phyloP scores from a whole-genome alignment of 2,113 vertebrate species.

The Deroptyus accipitrinus region DNA sequence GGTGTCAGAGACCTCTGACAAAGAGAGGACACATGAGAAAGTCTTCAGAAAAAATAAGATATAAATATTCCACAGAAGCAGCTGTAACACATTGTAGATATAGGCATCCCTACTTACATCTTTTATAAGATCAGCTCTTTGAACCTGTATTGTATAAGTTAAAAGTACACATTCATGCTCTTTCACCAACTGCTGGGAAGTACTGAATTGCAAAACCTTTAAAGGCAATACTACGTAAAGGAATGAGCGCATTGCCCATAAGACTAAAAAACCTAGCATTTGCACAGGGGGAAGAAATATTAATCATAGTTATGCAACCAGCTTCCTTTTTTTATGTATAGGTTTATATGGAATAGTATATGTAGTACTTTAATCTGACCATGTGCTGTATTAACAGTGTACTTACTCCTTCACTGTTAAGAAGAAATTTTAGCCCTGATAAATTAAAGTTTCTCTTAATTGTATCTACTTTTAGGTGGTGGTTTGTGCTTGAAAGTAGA shows the following conservation, averaged over 20 bases:
- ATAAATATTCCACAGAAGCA: not conserved
- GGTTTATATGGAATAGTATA: not conserved
- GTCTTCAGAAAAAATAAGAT: not conserved
- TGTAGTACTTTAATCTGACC: not conserved
- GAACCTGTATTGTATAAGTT: not conserved
- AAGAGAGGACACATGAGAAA: not conserved
- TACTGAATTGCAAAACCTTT: not conserved
- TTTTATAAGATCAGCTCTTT: not conserved
- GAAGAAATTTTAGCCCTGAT: not conserved
- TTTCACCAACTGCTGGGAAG: not conserved
- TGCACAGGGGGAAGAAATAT: not conserved
- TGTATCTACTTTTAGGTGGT: not conserved
- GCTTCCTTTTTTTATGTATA: not conserved
- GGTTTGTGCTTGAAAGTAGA: not conserved
- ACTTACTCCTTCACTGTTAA: not conserved
- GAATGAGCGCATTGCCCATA: not conserved
- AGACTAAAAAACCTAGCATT: not conserved
- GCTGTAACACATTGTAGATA: not conserved
- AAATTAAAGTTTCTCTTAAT: not conserved
- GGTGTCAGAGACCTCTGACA: not conserved
- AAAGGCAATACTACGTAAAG: not conserved
- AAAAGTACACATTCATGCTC: not conserved
- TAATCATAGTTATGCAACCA: not conserved
- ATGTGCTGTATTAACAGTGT: not conserved
- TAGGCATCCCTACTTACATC: not conserved